phyloP scores from a whole-genome alignment of 2,888 invertebrate genomes.

The Rhimphoctona megacephalus region DNA sequence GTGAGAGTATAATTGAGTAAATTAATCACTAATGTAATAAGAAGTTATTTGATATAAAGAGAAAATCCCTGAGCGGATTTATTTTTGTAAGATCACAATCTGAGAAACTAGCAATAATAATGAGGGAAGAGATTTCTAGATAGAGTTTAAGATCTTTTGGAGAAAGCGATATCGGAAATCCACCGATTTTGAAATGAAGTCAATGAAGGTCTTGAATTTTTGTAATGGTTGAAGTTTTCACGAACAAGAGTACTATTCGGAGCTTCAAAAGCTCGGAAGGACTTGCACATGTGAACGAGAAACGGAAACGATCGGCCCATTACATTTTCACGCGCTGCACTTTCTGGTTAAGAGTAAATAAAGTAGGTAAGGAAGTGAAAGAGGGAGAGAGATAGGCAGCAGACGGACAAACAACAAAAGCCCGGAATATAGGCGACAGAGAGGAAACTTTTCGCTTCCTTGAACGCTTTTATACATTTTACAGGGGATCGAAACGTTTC shows the following conservation, averaged over 20 bases:
- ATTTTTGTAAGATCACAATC: neutral
- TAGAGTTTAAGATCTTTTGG: neutral
- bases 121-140: neutral
- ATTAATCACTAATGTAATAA: neutral
- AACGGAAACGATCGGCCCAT: neutral
- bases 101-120: neutral
- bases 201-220: constrained; percentile 3
- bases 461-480: constrained; percentile 22
- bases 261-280: constrained; percentile 5
- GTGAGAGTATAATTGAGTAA: neutral
- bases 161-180: neutral
- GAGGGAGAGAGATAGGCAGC: neutral
- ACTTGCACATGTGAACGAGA: neutral
- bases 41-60: neutral
- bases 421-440: neutral
- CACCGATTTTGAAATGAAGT: neutral
- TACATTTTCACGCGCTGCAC: constrained; percentile 7
- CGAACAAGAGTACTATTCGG: neutral
- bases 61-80: neutral
- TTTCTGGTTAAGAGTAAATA: constrained; percentile 15
- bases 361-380: constrained; percentile 17
- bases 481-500: constrained; percentile 10
- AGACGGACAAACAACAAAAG: neutral
- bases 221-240: neutral
- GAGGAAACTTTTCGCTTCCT: constrained; percentile 7